These are phyloP conservation scores for Mellilla xanthometata DNA, from an alignment of 2,888 invertebrate genomes.

Conservation along the genomic window DNA sequence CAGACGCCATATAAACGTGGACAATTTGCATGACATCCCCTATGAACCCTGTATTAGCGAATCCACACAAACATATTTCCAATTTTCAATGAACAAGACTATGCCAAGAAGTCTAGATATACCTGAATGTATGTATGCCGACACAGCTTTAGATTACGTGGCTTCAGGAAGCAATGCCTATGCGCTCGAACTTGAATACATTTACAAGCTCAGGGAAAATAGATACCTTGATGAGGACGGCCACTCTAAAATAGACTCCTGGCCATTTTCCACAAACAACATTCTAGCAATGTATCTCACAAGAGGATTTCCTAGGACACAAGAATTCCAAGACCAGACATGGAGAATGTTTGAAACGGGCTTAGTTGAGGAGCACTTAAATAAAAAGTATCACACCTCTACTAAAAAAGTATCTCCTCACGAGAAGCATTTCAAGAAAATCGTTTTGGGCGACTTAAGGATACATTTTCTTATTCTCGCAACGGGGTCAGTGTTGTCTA, in stretches of 20 bases:
- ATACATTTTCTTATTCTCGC: slow-evolving; percentile 46
- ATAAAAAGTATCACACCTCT: slow-evolving; percentile 32
- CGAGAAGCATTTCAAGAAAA: slow-evolving; percentile 30
- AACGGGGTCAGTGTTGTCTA: slow-evolving; percentile 41
- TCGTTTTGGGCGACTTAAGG: slow-evolving; percentile 40
- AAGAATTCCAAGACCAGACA: slow-evolving; percentile 43
- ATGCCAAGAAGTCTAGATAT: slow-evolving; percentile 39
- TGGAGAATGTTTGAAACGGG: slow-evolving; percentile 50
- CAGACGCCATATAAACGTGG: slow-evolving; percentile 31
- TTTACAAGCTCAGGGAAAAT: slow-evolving; percentile 42
- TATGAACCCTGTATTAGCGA: slow-evolving; percentile 51
- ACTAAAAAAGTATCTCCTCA: slow-evolving; percentile 4
- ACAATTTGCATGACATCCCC: slow-evolving; percentile 37
- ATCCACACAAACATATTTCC: slow-evolving; percentile 39
- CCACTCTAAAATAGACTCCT: slow-evolving; percentile 41
- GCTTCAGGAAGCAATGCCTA: slow-evolving; percentile 41
- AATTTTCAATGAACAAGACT: slow-evolving; percentile 43
- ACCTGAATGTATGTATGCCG: slow-evolving; percentile 39
- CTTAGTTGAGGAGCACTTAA: slow-evolving; percentile 40
- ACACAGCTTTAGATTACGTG: slow-evolving; percentile 42
- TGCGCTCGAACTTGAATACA: slow-evolving; percentile 44
- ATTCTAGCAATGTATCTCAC: slow-evolving; percentile 42
- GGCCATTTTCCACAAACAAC: slow-evolving; percentile 38
- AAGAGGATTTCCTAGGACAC: slow-evolving; percentile 48
- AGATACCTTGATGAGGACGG: slow-evolving; percentile 43